Conservation (phyloP, 2,113 vertebrate genomes). For the Ardeotis arabs region DNA sequence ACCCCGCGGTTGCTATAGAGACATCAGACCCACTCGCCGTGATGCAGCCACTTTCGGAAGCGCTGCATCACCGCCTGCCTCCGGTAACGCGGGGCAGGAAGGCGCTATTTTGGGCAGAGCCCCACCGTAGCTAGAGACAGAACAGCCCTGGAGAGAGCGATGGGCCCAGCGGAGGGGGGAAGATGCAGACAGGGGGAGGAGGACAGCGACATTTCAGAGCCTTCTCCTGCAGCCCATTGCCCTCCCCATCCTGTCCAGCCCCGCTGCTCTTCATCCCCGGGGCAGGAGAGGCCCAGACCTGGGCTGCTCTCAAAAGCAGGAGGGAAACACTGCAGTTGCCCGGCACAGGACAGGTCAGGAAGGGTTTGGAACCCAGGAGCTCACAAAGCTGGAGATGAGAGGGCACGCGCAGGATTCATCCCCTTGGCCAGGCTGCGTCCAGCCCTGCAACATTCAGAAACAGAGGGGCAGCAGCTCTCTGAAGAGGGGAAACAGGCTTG, state of each 20-base stretch:
- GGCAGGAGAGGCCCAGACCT: neutral
- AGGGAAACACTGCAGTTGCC: neutral
- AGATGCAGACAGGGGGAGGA: no score
- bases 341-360: rapidly evolving
- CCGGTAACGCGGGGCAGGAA: neutral
- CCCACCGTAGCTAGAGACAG: neutral
- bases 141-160: neutral
- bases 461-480: neutral
- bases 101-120: neutral
- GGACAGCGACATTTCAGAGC: neutral
- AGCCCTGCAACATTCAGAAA: neutral
- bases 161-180: no score
- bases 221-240: neutral
- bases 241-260: no score
- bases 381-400: neutral
- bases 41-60: constrained; percentile 41
- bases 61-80: neutral
- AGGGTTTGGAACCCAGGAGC: neutral
- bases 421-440: neutral
- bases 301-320: neutral
- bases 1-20: constrained; percentile 68
- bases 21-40: neutral
- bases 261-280: neutral
- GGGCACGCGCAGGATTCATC: rapidly evolving
- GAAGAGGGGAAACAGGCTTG: rapidly evolving